Base-by-base conservation (phyloP, 2,797 vertebrate species). In the Botia kubotai region DNA sequence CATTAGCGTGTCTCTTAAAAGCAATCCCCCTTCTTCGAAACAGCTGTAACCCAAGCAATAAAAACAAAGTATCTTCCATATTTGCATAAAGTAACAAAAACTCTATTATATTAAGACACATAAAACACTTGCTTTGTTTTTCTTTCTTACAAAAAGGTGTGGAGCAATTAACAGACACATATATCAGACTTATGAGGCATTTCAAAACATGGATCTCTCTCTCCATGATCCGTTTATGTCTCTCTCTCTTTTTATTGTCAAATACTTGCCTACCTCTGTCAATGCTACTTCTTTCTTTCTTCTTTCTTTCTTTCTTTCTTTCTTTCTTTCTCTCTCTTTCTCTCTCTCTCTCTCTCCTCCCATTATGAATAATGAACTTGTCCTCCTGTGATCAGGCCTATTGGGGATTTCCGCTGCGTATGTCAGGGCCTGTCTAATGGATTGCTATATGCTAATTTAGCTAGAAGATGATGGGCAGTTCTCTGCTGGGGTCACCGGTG, bases 301-400 rank as follows among this genome's bases (percentile, higher is more conserved):
- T 3, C 62, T 21, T 60, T 66, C 60, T 16, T 21, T 73, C 60
- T 72, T n/a, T 63, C 58, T 65, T 48, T 71, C 57, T 71, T 2
- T 26, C 23, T 26, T 2, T 26, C 23, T 33, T 3, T 33, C 1
- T 33, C 33, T 33, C 33, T 33, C 33, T 26, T 43, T 66, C 60
- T 52, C 77, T 71, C 46, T 55, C 23, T 75, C 36, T 68, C 55
- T 55, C 52, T 74, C 2, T 73, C 52, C 50, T 68, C 77, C 60
- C 72, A 85, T 83, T 83, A 83, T 78, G 71, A 82, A 82, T 82
- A 84, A 73, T 77, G 50, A 84, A 87, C 77, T 82, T 84, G 86
- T 82, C 76, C 67, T 75, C 33, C 62, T 85, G 63, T 80, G 57
- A 87, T 85, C 74, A 75, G 67, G 72, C 69, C 76, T 85, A 75